Conservation (phyloP, 2,888 invertebrate genomes). For the Neocrepidodera transversa region DNA sequence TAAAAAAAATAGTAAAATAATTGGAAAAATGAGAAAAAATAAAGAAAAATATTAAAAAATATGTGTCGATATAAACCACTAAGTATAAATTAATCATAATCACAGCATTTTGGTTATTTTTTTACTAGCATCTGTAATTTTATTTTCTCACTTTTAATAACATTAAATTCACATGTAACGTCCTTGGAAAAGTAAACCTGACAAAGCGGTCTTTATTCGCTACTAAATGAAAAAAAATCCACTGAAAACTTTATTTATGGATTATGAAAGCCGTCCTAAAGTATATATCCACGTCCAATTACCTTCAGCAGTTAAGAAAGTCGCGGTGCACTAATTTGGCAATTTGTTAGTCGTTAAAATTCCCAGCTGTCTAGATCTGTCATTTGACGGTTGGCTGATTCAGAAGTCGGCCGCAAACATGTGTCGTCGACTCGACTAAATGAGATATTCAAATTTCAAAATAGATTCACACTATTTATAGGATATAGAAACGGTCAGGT, state of each 20-base stretch:
- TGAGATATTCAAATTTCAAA: conserved; percentile 42
- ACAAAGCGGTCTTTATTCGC: conserved; percentile 11
- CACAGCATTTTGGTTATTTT: too few relatives aligned
- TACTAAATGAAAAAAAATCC: conserved; percentile 7
- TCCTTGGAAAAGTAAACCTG: too few relatives aligned
- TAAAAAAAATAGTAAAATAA: too few relatives aligned
- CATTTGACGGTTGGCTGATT: conserved; percentile 61
- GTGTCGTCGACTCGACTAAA: conserved; percentile 49
- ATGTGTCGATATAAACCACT: too few relatives aligned
- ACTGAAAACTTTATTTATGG: conserved; percentile 36
- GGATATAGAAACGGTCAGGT: conserved; percentile 5
- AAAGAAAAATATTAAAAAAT: too few relatives aligned
- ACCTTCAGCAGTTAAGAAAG: conserved; percentile 58
- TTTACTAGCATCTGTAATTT: too few relatives aligned
- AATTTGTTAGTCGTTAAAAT: conserved; percentile 65
- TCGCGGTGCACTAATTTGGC: conserved; percentile 61
- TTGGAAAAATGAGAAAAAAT: too few relatives aligned
- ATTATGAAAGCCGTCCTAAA: conserved; percentile 35
- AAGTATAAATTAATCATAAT: too few relatives aligned
- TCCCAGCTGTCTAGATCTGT: conserved; percentile 62
- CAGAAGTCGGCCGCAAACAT: conserved; percentile 61
- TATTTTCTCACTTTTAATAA: too few relatives aligned
- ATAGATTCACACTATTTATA: conserved; percentile 39
- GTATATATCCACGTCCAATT: conserved; percentile 62
- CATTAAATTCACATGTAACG: too few relatives aligned